phyloP scores from a whole-genome alignment of 2,888 invertebrate species.

The Thymelicus acteon region DNA sequence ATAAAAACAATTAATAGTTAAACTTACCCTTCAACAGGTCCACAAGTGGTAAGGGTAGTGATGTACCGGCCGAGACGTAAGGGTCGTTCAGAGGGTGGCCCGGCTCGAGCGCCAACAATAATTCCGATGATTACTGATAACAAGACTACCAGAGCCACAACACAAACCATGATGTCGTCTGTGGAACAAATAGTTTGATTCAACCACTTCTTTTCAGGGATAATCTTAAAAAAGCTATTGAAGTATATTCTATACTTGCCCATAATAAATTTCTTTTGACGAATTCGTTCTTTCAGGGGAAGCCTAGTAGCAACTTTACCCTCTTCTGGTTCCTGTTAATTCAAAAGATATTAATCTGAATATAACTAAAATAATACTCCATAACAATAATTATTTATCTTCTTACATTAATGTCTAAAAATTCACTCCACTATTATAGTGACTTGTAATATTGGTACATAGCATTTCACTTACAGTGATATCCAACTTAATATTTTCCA shows the following conservation, averaged over 20 bases:
- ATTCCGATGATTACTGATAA: conserved; percentile 87
- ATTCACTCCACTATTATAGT: too few relatives aligned
- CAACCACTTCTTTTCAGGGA: neutral
- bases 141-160: conserved; percentile 85
- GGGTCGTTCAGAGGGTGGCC: conserved; percentile 83
- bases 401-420: too few relatives aligned
- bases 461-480: conserved; percentile 65
- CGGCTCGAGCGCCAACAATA: conserved; percentile 82
- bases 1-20: neutral
- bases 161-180: conserved; percentile 84
- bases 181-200: conserved; percentile 33
- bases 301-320: conserved; percentile 81
- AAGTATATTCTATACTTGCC: conserved; percentile 60
- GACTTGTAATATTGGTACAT: too few relatives aligned
- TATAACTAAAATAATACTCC: neutral
- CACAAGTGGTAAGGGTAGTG: conserved; percentile 90
- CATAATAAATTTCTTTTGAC: conserved; percentile 87
- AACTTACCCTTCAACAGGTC: conserved; percentile 90
- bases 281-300: conserved; percentile 85
- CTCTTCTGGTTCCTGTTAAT: conserved; percentile 77
- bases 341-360: conserved; percentile 39
- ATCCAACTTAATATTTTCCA: conserved; percentile 90
- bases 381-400: too few relatives aligned
- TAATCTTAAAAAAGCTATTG: too few relatives aligned
- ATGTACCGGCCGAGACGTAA: conserved; percentile 90